Conservation (phyloP, 2,113 vertebrate species). For the human (Homo sapiens) region DNA sequence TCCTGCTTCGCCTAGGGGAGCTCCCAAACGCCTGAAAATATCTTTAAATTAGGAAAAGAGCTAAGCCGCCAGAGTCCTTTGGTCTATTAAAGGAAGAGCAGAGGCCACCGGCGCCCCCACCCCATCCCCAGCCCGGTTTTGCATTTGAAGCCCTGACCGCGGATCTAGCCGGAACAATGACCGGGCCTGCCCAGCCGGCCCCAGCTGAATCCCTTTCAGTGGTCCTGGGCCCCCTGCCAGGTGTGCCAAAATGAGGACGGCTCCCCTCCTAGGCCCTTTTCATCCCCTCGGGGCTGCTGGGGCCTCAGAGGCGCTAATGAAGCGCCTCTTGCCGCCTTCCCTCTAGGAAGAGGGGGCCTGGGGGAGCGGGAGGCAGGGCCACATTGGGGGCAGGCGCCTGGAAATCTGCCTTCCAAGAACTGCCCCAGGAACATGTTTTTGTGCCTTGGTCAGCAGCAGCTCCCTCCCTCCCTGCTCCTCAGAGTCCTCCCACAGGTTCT, state of each 20-base stretch:
- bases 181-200: conserved; percentile 47
- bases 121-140: conserved; percentile 15
- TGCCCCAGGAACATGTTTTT: background rate
- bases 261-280: conserved; percentile 52
- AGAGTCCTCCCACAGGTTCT: background rate
- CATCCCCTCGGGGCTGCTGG: conserved; percentile 56
- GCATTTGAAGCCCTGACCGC: conserved; percentile 68
- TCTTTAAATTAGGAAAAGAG: conserved; percentile 80
- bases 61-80: conserved; percentile 75
- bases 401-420: background rate
- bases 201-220: conserved; percentile 66
- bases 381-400: background rate
- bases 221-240: conserved; percentile 57
- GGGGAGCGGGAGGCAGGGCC: background rate
- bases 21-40: conserved; percentile 73
- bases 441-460: background rate
- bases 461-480: background rate
- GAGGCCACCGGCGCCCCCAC: conserved; percentile 69
- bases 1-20: conserved; percentile 72
- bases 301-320: conserved; percentile 62
- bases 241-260: conserved; percentile 72
- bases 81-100: conserved; percentile 75
- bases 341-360: background rate
- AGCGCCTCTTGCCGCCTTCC: background rate
- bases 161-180: conserved; percentile 43